Base-by-base conservation (phyloP, 2,888 invertebrate species). In the Exephanes ischioxanthus region DNA sequence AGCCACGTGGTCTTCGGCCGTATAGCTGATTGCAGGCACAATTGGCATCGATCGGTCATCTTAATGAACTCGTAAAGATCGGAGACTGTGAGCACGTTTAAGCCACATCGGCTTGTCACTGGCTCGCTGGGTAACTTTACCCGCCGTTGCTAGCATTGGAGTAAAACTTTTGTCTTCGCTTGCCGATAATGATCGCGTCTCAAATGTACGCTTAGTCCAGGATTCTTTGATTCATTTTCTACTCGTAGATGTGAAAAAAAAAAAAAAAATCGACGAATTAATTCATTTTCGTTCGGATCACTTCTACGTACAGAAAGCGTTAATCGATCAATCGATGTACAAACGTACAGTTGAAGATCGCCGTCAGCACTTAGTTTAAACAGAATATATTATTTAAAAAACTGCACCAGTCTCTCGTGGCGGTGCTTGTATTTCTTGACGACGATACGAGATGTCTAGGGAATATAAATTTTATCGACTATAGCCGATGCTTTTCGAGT, bases 21-120 rank as follows among this genome's bases (percentile, higher is more conserved):
- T 77, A 67, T 68, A 67, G 88, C 88, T 89, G 87, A 90, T 92
- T 91, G 92, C 92, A 90, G 92, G 92, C 87, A 45, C 91, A 89
- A 90, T 92, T 89, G 89, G 89, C 83, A 66, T 76, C 68, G 81
- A 82, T 82, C 80, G 67, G 68, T 83, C 63, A 66, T 84, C 80
- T 71, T 76, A 73, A 66, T 75, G 63, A 78, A 58, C n/a, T 68
- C 71, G 72, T 67, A 41, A 66, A 71, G 67, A 48, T 79, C 61
- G 9, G 71, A 48, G 37, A 48, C 51, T 14, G 22, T 58, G 26
- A 55, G 37, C 48, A n/a, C 70, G 53, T 70, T 55, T 45, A 22
- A 48, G 55, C 48, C 67, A 22, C 19, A 51, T 66, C 16, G 11
- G 66, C 16, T 61, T 11, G 16, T 11, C 58, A 58, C 2, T 26